A percentile compares a stretch with the other conserved stretches of the same genome.
phyloP scores from a whole-genome alignment of 2,888 invertebrate genomes.

The Crossocerus cetratus region DNA sequence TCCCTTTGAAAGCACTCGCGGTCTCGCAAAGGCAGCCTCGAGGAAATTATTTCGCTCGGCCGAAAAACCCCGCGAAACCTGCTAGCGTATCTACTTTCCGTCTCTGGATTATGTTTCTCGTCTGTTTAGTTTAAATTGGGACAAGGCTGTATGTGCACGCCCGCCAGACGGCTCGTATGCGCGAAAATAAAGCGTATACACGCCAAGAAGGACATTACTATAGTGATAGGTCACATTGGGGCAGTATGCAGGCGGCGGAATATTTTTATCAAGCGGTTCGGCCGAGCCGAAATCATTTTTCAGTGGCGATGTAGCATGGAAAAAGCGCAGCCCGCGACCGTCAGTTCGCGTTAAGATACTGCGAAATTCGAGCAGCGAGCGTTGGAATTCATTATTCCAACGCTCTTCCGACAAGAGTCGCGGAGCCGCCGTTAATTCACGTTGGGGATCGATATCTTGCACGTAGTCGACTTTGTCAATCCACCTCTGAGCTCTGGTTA shows the following conservation, averaged over 20 bases:
- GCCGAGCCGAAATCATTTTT: too few relatives aligned
- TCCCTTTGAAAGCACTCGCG: too few relatives aligned
- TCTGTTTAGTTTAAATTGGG: too few relatives aligned
- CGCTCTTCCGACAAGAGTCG: conserved; percentile 18
- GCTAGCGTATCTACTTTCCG: too few relatives aligned
- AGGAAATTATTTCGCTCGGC: not conserved
- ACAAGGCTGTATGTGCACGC: not conserved
- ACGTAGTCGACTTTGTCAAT: not conserved
- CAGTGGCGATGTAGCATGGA: too few relatives aligned
- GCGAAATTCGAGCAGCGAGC: not conserved
- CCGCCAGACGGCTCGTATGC: not conserved
- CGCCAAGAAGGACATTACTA: too few relatives aligned
- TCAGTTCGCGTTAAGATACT: not conserved
- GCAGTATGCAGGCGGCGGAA: too few relatives aligned
- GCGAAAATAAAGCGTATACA: too few relatives aligned
- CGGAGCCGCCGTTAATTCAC: conserved; percentile 19
- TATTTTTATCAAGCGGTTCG: too few relatives aligned
- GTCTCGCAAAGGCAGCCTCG: not conserved
- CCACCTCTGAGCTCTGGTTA: not conserved
- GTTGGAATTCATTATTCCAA: conserved; percentile 31
- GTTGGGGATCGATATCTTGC: conserved; percentile 11
- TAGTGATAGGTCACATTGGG: too few relatives aligned
- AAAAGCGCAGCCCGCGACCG: too few relatives aligned
- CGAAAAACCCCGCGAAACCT: not conserved
- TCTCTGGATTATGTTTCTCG: too few relatives aligned